A percentile compares a stretch with the other conserved stretches of the same genome.
phyloP scores from a whole-genome alignment of 2,888 invertebrate species.

The Gasteruption jaculator region DNA sequence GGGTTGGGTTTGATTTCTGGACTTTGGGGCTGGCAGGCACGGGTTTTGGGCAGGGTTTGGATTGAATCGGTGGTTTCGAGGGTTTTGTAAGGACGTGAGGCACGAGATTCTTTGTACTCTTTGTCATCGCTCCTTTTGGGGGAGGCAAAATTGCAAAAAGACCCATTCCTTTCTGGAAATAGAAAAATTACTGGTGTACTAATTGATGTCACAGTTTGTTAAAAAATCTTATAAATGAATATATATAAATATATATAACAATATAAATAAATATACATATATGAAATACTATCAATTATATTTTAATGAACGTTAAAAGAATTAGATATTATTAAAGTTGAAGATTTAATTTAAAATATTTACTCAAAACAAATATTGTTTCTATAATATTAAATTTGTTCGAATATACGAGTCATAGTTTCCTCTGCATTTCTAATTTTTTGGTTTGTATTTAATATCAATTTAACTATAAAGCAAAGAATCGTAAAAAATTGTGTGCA shows the following conservation, averaged over 20 bases:
- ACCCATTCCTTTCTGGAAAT: slow-evolving; percentile 60
- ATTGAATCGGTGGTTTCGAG: slow-evolving; percentile 11
- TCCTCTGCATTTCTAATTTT: too few species aligned
- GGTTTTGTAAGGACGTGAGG: slow-evolving; percentile 53
- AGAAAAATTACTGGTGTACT: slow-evolving; percentile 20
- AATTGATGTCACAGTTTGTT: not conserved
- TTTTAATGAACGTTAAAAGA: slow-evolving; percentile 3
- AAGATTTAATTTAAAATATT: slow-evolving; percentile 2
- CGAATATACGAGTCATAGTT: too few species aligned
- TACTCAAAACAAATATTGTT: slow-evolving; percentile 2
- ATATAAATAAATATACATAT: too few species aligned
- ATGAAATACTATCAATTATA: slow-evolving; percentile 10
- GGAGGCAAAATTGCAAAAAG: slow-evolving; percentile 67
- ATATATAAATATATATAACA: slow-evolving; percentile 1
- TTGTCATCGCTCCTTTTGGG: slow-evolving; percentile 55
- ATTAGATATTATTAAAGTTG: slow-evolving; percentile 2
- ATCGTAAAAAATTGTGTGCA: too few species aligned
- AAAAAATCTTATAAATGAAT: slow-evolving; percentile 15
- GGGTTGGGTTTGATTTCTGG: slow-evolving; percentile 23
- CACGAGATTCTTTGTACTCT: slow-evolving; percentile 48
- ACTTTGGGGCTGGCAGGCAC: not conserved
- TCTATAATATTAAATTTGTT: too few species aligned
- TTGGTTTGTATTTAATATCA: too few species aligned
- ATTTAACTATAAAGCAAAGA: too few species aligned
- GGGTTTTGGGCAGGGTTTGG: slow-evolving; percentile 9